These are phyloP conservation scores for Chiloscyllium punctatum DNA, from an alignment of 2,797 vertebrate genomes.

Conservation along the genomic window DNA sequence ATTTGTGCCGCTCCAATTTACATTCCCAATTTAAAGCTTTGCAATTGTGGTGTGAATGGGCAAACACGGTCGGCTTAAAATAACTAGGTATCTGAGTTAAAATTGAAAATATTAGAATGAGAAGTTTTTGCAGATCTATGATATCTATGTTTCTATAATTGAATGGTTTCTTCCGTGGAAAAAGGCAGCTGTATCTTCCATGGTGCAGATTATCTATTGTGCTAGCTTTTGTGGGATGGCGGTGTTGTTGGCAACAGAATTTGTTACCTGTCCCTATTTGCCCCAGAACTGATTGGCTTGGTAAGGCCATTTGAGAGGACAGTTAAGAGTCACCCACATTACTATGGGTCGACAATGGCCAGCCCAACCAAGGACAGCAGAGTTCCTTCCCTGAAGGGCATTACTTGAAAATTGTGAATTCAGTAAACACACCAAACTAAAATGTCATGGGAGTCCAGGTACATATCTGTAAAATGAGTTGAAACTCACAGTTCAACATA, in stretches of 20 bases:
- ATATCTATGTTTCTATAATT: background rate
- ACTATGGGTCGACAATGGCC: background rate
- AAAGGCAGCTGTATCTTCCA: background rate
- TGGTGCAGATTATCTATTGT: background rate
- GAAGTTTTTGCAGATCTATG: background rate
- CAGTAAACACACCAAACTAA: too few species aligned
- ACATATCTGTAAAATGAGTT: too few species aligned
- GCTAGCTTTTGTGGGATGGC: too few species aligned
- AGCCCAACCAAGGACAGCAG: too few species aligned
- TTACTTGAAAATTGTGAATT: too few species aligned
- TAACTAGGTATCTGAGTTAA: background rate
- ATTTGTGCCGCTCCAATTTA: background rate
- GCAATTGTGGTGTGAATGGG: background rate
- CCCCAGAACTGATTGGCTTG: too few species aligned
- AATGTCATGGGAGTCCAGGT: too few species aligned
- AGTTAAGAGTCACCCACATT: background rate
- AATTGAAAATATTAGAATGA: background rate
- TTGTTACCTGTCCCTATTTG: too few species aligned
- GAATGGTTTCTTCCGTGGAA: background rate
- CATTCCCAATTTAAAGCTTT: background rate
- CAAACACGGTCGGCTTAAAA: background rate
- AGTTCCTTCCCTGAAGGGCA: too few species aligned
- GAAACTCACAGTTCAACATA: too few species aligned
- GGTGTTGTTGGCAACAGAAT: too few species aligned
- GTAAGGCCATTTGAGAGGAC: too few species aligned